These are phyloP conservation scores for Dinomys branickii DNA, from an alignment of 2,113 vertebrate species.

Conservation along the genomic window DNA sequence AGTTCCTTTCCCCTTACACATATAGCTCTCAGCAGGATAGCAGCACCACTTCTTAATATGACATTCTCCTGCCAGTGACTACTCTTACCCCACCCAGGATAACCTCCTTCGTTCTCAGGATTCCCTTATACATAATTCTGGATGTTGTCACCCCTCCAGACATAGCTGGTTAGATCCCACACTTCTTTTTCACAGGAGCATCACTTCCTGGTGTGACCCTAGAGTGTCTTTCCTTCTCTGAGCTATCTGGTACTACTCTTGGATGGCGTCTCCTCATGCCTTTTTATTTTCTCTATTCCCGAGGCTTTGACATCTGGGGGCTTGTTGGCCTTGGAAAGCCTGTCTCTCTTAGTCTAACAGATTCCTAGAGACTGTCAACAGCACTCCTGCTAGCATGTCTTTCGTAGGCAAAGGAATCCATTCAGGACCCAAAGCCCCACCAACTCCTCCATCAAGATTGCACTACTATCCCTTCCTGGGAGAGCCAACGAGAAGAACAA, in stretches of 20 bases:
- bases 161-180: not conserved
- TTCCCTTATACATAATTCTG: not conserved
- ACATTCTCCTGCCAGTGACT: not conserved
- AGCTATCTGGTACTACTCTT: not conserved
- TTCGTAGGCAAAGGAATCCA: not conserved
- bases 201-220: not conserved
- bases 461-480: not conserved
- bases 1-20: not conserved
- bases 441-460: not conserved
- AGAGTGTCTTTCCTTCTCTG: not conserved
- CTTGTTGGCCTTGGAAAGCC: not conserved
- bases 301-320: not conserved
- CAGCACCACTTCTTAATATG: not conserved
- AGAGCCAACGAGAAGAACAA: not conserved
- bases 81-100: fast-evolving
- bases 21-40: not conserved
- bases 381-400: not conserved
- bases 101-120: not conserved
- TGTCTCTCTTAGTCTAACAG: not conserved
- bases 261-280: not conserved
- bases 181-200: not conserved
- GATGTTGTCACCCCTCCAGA: not conserved
- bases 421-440: no score
- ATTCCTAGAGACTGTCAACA: not conserved
- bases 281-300: constrained; percentile 18